Conservation (phyloP, 2,797 vertebrate genomes). For the Cichlasoma orientale region DNA sequence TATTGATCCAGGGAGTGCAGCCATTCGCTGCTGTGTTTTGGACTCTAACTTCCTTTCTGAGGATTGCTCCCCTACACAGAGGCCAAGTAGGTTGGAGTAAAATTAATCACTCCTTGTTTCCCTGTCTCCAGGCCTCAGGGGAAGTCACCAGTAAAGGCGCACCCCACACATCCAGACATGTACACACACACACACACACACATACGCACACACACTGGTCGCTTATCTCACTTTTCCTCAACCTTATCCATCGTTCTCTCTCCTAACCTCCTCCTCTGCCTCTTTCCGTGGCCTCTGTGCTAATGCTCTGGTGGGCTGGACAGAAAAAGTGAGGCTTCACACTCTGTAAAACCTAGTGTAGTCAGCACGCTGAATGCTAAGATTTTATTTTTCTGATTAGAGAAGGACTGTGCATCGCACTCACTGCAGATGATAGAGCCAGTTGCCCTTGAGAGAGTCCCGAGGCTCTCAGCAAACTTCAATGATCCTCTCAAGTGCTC, state of each 20-base stretch:
- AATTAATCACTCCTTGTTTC: conserved; percentile 82
- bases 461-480: conserved; percentile 50
- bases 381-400: conserved; percentile 64
- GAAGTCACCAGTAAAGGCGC: conserved; percentile 53
- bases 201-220: conserved; percentile 1
- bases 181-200: conserved; percentile 9
- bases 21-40: conserved; percentile 41
- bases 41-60: conserved; percentile 46
- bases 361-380: conserved; percentile 55
- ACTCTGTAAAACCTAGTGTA: conserved; percentile 40
- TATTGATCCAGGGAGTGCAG: conserved; percentile 68
- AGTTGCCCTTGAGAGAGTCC: conserved; percentile 59
- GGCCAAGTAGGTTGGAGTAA: conserved; percentile 69
- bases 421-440: conserved; percentile 35
- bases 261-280: conserved; percentile 46
- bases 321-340: conserved; percentile 57
- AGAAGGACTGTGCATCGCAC: conserved; percentile 20
- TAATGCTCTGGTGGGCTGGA: conserved; percentile 55
- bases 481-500: conserved; percentile 57
- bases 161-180: conserved; percentile 60
- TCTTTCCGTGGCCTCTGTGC: conserved; percentile 51
- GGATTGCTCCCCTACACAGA: conserved; percentile 57
- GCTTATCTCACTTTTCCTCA: conserved; percentile 63
- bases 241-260: conserved; percentile 68
- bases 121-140: conserved; percentile 66